Evolutionary conservation across 2,888 invertebrate species (phyloP).

Genomic region (Seladonia tumulorum): DNA sequence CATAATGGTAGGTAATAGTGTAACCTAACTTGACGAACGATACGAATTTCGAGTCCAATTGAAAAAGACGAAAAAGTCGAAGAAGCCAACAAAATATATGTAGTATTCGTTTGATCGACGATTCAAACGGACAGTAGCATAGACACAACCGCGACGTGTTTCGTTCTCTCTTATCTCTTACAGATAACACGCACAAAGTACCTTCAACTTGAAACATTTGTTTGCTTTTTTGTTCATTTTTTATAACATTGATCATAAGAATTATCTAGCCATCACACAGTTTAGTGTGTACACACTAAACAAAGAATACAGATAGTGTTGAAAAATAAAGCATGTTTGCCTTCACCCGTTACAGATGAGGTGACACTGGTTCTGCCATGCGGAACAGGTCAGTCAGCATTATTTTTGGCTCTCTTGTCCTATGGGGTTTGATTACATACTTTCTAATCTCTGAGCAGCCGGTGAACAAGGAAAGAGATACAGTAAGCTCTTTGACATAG

Average conservation of each 20-base stretch:
- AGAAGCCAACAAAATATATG: not conserved
- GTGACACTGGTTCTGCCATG: slow-evolving; percentile 81
- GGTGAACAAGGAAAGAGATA: slow-evolving; percentile 79
- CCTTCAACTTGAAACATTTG: not conserved
- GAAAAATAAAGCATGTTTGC: not conserved
- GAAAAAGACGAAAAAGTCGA: not conserved
- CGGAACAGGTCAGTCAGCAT: slow-evolving; percentile 82
- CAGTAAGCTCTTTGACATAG: slow-evolving; percentile 66
- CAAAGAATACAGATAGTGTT: not conserved
- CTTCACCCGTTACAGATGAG: slow-evolving; percentile 71
- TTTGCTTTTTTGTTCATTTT: not conserved
- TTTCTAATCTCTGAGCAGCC: slow-evolving; percentile 85
- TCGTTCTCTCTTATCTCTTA: not conserved
- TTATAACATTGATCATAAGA: not conserved
- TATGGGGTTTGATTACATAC: slow-evolving; percentile 86
- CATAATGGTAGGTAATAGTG: slow-evolving; percentile 53
- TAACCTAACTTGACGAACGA: not conserved
- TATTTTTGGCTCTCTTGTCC: slow-evolving; percentile 84
- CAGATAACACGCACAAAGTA: not conserved
- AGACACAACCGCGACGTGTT: not conserved
- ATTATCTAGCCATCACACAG: not conserved
- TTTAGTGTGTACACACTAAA: not conserved
- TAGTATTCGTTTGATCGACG: not conserved
- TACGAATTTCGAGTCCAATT: not conserved
- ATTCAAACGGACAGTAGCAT: not conserved